A percentile compares a stretch with the other conserved stretches of the same genome.
Evolutionary conservation across 2,888 invertebrate species (phyloP).

Genomic region (Limnephilus rhombicus): DNA sequence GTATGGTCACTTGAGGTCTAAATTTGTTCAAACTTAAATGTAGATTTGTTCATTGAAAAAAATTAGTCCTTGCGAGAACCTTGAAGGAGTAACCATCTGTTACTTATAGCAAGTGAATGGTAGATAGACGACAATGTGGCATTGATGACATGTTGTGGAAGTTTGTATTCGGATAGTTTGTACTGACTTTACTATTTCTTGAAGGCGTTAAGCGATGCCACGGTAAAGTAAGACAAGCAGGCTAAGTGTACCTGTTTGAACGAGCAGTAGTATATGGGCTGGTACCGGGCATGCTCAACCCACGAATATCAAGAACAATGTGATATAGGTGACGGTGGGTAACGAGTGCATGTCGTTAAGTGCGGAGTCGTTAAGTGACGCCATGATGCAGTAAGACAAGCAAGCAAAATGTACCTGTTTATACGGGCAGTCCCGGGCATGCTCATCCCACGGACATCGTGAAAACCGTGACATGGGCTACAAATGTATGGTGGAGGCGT

Average conservation of each 20-base stretch:
- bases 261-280: background rate
- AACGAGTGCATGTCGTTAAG: slow-evolving; percentile 91
- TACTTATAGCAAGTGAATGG: too few species aligned
- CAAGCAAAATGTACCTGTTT: background rate
- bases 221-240: background rate
- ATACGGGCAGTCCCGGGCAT: background rate
- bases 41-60: too few species aligned
- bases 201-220: too few species aligned
- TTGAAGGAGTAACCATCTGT: too few species aligned
- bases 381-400: slow-evolving; percentile 78
- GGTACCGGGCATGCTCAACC: slow-evolving; percentile 68
- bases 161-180: too few species aligned
- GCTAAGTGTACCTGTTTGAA: slow-evolving; percentile 1
- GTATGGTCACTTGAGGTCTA: too few species aligned
- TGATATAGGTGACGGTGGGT: slow-evolving; percentile 94
- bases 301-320: slow-evolving; percentile 77
- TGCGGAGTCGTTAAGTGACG: slow-evolving; percentile 89
- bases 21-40: too few species aligned
- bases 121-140: too few species aligned
- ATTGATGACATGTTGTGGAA: too few species aligned
- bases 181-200: too few species aligned
- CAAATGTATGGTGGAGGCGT: too few species aligned
- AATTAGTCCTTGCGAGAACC: too few species aligned
- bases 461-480: slow-evolving; percentile 81
- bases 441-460: slow-evolving; percentile 87